Base-by-base conservation (phyloP, 2,113 vertebrate species). In the Xiphophorus hellerii region DNA sequence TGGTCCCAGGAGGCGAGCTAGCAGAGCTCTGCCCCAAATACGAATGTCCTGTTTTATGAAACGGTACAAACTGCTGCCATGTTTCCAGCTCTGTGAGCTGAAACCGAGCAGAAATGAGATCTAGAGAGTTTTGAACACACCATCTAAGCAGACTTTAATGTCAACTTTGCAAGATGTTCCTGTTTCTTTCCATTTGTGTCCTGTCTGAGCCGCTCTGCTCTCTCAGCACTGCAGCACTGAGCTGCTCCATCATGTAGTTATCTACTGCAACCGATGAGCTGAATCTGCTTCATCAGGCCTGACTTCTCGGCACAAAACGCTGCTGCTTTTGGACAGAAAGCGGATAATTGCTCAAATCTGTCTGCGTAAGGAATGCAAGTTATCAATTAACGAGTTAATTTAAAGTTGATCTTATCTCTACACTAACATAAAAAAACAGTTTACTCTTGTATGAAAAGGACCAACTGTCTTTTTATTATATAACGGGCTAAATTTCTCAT, bases 21-120 rank as follows among this genome's bases (percentile, higher is more conserved):
- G 80, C 73, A 63, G 68, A 90, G 71, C 80, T 83, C 54, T 71
- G 69, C 73, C 74, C 78, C 84, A 39, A 71, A 71, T 31, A 44
- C 69, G 75, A 85, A 78, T 75, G 82, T 87, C 81, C 80, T 83
- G 74, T 28, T 85, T 84, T 80, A 69, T 80, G 87, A 84, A 65
- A 73, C 84, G 39, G 79, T 77, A 80, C 71, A 13, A 51, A 42
- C 69, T 63, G 71, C 73, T 63, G 73, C 28, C 0, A 0, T 8
- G 3, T 2, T 70, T 78, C 61, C 8, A n/a, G 25, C 73, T 77
- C 62, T 77, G 37, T 48, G 58, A 67, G 80, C 69, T 77, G 30
- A 85, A 74, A 82, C 65, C 83, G 66, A 78, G 13, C 1, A 66
- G 58, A 69, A 71, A 81, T 61, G 14, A 27, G 64, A 74, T 80